A percentile compares a stretch with the other conserved stretches of the same genome.
Conservation (phyloP, 2,797 vertebrate species). For the Neosilurus hyrtlii region DNA sequence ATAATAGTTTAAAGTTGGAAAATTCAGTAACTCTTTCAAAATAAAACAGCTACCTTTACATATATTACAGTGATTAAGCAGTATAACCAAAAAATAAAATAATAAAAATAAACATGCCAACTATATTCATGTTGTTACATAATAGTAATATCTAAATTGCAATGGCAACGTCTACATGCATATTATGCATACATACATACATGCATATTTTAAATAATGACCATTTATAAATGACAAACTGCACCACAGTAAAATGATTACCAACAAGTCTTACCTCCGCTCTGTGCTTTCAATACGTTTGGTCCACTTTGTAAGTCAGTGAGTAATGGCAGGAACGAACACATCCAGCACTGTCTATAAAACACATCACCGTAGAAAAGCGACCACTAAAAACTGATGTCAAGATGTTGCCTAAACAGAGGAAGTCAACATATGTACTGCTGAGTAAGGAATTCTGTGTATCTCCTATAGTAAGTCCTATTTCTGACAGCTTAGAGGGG, state of each 20-base stretch:
- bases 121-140: background rate
- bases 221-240: background rate
- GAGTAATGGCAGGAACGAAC: background rate
- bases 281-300: conserved; percentile 11
- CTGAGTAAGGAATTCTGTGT: conserved; percentile 54
- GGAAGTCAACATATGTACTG: conserved; percentile 51
- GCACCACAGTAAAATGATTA: background rate
- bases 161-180: background rate
- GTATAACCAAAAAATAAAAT: background rate
- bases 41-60: no score
- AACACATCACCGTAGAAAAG: conserved; percentile 22
- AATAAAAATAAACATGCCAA: background rate
- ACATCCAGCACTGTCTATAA: background rate
- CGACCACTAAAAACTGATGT: conserved; percentile 25
- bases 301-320: conserved; percentile 22
- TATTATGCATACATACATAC: no score
- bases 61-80: background rate
- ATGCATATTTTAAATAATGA: background rate
- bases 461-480: conserved; percentile 47
- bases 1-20: background rate
- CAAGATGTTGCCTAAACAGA: conserved; percentile 29
- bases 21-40: background rate
- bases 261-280: conserved; percentile 41
- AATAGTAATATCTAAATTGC: background rate
- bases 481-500: conserved; percentile 44